phyloP scores from a whole-genome alignment of 92 coral and sea anemone genomes.

The Epizoanthus stellaris region DNA sequence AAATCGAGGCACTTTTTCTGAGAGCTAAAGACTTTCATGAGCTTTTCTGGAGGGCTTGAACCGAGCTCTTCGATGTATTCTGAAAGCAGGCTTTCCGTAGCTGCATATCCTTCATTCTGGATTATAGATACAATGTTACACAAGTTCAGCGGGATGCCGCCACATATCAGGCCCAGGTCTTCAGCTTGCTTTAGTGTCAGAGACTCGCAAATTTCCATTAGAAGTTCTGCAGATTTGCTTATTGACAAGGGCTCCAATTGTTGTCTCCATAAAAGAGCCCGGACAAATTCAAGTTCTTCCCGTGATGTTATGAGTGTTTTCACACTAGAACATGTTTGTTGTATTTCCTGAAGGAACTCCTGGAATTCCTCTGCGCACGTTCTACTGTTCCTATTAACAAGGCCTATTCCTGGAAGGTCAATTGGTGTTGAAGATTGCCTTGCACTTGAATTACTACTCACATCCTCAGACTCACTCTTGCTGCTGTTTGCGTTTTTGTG shows the following conservation, averaged over 20 bases:
- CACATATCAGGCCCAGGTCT: conserved; percentile 33
- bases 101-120: conserved; percentile 1
- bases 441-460: neutral
- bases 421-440: neutral
- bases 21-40: conserved; percentile 34
- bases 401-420: neutral
- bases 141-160: conserved; percentile 48
- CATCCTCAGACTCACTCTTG: neutral
- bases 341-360: conserved; percentile 26
- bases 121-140: conserved; percentile 36
- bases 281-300: conserved; percentile 36
- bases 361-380: conserved; percentile 30
- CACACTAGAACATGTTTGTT: conserved; percentile 31
- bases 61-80: conserved; percentile 33
- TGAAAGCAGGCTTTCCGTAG: neutral
- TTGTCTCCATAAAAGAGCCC: conserved; percentile 20
- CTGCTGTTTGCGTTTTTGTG: neutral
- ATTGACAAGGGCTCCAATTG: conserved; percentile 25
- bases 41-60: conserved; percentile 28
- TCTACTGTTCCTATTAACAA: neutral
- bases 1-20: conserved; percentile 41
- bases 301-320: conserved; percentile 50
- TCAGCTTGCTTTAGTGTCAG: conserved; percentile 1
- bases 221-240: conserved; percentile 31
- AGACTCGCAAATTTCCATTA: conserved; percentile 2